Base-by-base conservation (phyloP, 2,113 vertebrate genomes). In the Marmota monax region DNA sequence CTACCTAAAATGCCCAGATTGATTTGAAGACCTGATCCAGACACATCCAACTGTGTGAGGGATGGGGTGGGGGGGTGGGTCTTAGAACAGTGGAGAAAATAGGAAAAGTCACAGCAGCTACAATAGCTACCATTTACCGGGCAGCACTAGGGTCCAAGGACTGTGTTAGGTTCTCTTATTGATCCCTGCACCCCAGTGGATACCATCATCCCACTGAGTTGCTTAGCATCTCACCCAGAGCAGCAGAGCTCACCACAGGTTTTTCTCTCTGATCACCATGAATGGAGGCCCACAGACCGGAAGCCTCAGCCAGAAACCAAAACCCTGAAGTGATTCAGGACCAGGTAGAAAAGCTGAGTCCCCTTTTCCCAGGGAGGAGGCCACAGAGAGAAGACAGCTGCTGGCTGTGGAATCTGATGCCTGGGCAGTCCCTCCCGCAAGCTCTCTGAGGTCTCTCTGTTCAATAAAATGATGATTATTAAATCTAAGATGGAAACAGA, bases 51-150 rank as follows among this genome's bases (percentile, higher is more conserved):
- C 51, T 78, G 32, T 70, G 39, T 34, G 27, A 9, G 4, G 22
- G 5, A 4, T 37, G 20, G 6, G 22, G 7, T 32, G 29, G 14
- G 0, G 1, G 0, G 4, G 8, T 69, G 1, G 3, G 9, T 85
- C 73, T 84, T 69, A 87, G 27, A 67, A 61, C 4, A 73, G 53
- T 88, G 18, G 56, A n/a, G 58, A 80, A 90, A 94, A 79, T 17
- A 34, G 80, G 65, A 92, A 95, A 72, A 92, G 53, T 70, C 17
- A 73, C 25, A 94, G 22, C 7, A 42, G 11, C 42, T 48, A 90
- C 3, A n/a, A 72, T 10, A 67, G n/a, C 73, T 85, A 53, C 8
- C 13, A 29, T 32, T 92, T 84, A 84, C 9, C 72, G 37, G 88
- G 45, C 51, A 86, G 65, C 25, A 69, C 83, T 88, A 3, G 34